A percentile compares a stretch with the other conserved stretches of the same genome.
These are phyloP conservation scores for Lomographa bimaculata DNA, from an alignment of 2,888 invertebrate species.

Conservation along the genomic window DNA sequence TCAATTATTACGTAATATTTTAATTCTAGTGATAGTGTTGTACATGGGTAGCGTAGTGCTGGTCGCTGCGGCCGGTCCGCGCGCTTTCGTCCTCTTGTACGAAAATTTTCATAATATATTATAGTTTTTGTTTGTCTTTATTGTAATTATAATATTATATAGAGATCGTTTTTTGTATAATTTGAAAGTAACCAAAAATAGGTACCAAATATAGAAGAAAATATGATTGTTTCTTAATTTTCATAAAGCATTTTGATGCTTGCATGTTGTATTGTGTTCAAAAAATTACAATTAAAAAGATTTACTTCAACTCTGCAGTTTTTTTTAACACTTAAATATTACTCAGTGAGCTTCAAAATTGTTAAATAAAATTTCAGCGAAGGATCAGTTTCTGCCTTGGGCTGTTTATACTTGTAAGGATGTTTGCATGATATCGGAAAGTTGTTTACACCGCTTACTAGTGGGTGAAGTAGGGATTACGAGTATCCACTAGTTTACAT, in stretches of 20 bases:
- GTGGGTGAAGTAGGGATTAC: too few species aligned
- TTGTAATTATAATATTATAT: slow-evolving; percentile 40
- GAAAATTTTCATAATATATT: slow-evolving; percentile 79
- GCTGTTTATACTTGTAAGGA: too few species aligned
- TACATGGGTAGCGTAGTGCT: slow-evolving; percentile 48
- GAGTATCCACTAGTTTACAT: too few species aligned
- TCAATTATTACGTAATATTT: slow-evolving; percentile 48
- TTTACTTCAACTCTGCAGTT: slow-evolving; percentile 56
- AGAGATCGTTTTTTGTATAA: slow-evolving; percentile 77
- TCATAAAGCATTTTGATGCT: slow-evolving; percentile 82
- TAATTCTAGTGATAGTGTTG: slow-evolving; percentile 47
- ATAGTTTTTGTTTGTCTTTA: slow-evolving; percentile 80
- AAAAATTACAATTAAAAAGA: slow-evolving; percentile 80
- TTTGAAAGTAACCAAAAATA: slow-evolving; percentile 82
- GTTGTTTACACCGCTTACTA: too few species aligned
- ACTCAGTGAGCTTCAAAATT: too few species aligned
- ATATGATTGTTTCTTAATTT: slow-evolving; percentile 80
- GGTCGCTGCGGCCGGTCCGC: slow-evolving; percentile 53
- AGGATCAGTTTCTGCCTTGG: too few species aligned
- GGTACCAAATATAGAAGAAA: slow-evolving; percentile 81
- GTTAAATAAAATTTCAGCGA: too few species aligned
- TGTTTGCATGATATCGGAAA: too few species aligned
- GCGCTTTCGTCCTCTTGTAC: slow-evolving; percentile 66
- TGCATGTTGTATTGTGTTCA: slow-evolving; percentile 85
- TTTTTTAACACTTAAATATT: too few species aligned